These are phyloP conservation scores for Chondrosia reniformis DNA, from an alignment of 37 sponge, comb jelly and placozoan genomes.

Conservation along the genomic window DNA sequence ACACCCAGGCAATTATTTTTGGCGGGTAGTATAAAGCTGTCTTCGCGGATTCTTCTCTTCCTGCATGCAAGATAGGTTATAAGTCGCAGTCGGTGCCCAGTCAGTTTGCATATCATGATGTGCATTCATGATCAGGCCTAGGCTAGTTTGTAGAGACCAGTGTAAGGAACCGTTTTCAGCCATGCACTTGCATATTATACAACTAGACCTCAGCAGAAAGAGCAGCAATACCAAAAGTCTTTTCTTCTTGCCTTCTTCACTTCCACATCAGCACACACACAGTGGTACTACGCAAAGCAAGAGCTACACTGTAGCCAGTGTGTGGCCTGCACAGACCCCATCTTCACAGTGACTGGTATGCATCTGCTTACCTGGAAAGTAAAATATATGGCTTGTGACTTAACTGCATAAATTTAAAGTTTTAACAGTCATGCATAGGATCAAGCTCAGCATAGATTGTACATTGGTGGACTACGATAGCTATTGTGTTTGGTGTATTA, in stretches of 20 bases:
- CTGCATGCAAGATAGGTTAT: not conserved
- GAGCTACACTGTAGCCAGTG: not conserved
- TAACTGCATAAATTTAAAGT: not conserved
- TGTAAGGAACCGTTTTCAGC: not conserved
- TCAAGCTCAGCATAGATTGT: not conserved
- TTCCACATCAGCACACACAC: not conserved
- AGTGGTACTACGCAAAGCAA: not conserved
- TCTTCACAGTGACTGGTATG: not conserved
- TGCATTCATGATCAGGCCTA: not conserved
- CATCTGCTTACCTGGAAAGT: not conserved
- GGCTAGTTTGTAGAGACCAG: not conserved
- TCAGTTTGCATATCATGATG: not conserved
- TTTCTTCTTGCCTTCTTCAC: not conserved
- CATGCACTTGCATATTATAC: not conserved
- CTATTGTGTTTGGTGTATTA: not conserved
- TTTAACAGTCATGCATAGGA: not conserved
- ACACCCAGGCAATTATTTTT: not conserved
- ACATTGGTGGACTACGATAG: not conserved
- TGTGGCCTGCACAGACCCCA: not conserved
- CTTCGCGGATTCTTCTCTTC: not conserved
- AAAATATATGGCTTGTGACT: not conserved
- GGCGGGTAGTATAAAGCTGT: not conserved
- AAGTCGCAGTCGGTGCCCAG: not conserved
- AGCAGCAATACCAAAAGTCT: not conserved
- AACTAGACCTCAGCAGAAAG: not conserved